Evolutionary conservation across 2,888 invertebrate species (phyloP).

Genomic region (Sarcophaga subvicina): DNA sequence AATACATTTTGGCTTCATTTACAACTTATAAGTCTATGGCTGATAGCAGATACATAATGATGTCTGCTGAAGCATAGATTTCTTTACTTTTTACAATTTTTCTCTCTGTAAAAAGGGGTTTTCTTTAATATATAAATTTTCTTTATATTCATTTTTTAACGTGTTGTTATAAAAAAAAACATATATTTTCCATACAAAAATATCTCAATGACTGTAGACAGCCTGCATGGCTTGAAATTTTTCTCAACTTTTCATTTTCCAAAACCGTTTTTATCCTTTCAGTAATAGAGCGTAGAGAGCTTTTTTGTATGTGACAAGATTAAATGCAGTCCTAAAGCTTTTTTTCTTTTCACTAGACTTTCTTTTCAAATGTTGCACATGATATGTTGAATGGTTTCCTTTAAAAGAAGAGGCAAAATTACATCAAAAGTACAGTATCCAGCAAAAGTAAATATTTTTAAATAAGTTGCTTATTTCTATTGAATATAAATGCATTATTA

Average conservation of each 20-base stretch:
- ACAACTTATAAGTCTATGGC: slow-evolving; percentile 5
- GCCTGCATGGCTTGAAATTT: slow-evolving; percentile 13
- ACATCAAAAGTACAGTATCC: no score
- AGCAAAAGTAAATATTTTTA: no score
- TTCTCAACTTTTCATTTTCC: slow-evolving; percentile 4
- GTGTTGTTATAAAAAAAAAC: no score
- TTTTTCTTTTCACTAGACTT: neutral
- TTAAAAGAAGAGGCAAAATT: no score
- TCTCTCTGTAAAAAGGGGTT: neutral
- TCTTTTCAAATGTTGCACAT: neutral
- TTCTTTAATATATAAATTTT: no score
- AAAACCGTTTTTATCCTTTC: slow-evolving; percentile 11
- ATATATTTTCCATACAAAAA: no score
- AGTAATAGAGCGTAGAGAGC: neutral
- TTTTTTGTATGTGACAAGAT: slow-evolving; percentile 48
- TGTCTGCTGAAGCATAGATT: slow-evolving; percentile 21
- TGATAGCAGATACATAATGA: neutral
- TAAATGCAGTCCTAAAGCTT: slow-evolving; percentile 28
- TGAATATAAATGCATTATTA: no score
- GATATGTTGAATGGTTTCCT: no score
- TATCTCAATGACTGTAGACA: slow-evolving; percentile 43
- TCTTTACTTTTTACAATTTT: neutral
- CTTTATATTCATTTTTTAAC: no score
- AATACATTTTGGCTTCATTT: neutral
- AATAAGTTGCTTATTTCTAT: no score